Conservation (phyloP, 2,113 vertebrate genomes). For the Prionailurus viverrinus region DNA sequence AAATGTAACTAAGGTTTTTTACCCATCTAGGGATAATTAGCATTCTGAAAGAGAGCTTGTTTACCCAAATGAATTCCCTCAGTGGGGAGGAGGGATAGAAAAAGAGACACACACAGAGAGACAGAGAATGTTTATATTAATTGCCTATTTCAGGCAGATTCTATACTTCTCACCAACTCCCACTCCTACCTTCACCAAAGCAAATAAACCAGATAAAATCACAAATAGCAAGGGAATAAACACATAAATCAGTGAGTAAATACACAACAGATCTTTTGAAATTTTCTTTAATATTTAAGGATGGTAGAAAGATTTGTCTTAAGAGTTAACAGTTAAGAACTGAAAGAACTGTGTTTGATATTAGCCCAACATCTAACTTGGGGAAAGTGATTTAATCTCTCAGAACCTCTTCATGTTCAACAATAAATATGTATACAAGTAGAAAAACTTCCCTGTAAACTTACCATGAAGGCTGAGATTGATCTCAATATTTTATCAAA, state of each 20-base stretch:
- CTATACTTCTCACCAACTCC: background rate
- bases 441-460: background rate
- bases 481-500: background rate
- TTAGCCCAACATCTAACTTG: background rate
- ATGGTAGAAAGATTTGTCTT: background rate
- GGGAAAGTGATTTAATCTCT: background rate
- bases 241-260: background rate
- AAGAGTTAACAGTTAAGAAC: slow-evolving; percentile 6
- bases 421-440: background rate
- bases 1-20: slow-evolving; percentile 22
- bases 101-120: rapidly evolving
- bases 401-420: background rate
- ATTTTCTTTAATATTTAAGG: background rate
- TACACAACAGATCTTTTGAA: background rate
- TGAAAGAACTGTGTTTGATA: background rate
- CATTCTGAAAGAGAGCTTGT: background rate
- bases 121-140: background rate
- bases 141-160: background rate
- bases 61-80: background rate
- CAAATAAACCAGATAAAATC: background rate
- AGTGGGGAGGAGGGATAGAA: background rate
- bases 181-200: background rate
- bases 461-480: background rate
- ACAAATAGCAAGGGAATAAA: background rate
- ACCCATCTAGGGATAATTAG: background rate